Evolutionary conservation across 2,797 vertebrate species (phyloP).

Genomic region (Podargus strigoides): DNA sequence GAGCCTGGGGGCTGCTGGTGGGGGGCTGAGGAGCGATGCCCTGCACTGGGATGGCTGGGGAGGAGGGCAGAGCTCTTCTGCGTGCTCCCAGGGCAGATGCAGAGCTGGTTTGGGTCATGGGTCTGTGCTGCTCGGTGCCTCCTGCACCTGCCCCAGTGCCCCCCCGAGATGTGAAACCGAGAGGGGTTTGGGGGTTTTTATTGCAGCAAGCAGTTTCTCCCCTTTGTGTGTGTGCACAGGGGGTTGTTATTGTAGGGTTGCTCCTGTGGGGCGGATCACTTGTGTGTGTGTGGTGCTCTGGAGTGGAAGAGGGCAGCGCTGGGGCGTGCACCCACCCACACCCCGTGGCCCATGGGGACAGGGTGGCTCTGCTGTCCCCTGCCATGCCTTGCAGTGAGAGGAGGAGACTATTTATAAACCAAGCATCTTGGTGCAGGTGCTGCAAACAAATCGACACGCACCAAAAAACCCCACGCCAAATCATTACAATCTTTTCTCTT

Average conservation of each 20-base stretch:
- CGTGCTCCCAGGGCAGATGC: neutral
- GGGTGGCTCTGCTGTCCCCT: neutral
- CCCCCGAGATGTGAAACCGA: fast-evolving
- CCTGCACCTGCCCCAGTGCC: neutral
- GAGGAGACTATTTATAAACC: fast-evolving
- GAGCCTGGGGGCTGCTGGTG: neutral
- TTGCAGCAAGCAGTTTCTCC: neutral
- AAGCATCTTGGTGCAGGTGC: neutral
- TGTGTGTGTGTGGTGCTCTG: neutral
- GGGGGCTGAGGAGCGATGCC: fast-evolving
- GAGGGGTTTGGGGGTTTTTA: neutral
- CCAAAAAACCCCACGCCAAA: neutral
- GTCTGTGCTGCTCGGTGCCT: fast-evolving
- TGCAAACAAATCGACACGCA: fast-evolving
- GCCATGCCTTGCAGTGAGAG: neutral
- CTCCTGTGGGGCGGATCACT: fast-evolving
- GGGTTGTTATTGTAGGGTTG: neutral
- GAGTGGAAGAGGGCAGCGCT: fast-evolving
- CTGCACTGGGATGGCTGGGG: fast-evolving
- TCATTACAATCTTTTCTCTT: neutral
- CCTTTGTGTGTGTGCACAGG: no score
- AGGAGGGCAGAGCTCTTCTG: neutral
- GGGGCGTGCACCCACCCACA: fast-evolving
- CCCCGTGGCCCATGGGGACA: neutral
- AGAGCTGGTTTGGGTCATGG: fast-evolving